Evolutionary conservation across 2,113 vertebrate genomes (phyloP).

Genomic region (Indicator indicator): DNA sequence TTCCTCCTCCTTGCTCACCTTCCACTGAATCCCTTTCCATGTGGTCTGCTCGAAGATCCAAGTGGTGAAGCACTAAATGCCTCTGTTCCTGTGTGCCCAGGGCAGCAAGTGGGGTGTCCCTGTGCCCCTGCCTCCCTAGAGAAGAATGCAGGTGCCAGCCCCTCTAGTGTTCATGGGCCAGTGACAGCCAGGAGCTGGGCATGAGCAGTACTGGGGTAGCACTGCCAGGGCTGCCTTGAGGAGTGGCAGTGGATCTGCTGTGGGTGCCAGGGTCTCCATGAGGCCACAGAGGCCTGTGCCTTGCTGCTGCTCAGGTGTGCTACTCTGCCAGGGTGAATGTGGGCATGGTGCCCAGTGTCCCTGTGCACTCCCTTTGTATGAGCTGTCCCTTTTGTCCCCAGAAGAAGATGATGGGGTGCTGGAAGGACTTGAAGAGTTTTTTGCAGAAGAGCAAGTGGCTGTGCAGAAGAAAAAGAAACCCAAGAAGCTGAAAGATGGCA

Average conservation of each 20-base stretch:
- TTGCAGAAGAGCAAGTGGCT: slow-evolving; percentile 78
- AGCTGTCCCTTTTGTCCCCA: slow-evolving; percentile 43
- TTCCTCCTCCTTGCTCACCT: rapidly evolving
- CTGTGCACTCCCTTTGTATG: rapidly evolving
- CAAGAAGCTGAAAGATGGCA: slow-evolving; percentile 87
- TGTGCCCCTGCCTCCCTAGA: rapidly evolving
- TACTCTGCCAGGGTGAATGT: rapidly evolving
- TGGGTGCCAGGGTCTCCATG: rapidly evolving
- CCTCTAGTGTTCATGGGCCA: rapidly evolving
- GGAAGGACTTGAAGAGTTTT: slow-evolving; percentile 84
- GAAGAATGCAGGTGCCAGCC: rapidly evolving
- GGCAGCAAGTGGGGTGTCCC: rapidly evolving
- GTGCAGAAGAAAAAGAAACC: slow-evolving; percentile 84
- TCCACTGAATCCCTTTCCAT: rapidly evolving
- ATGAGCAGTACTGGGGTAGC: rapidly evolving
- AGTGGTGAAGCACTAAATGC: neutral
- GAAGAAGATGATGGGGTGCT: slow-evolving; percentile 87
- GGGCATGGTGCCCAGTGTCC: rapidly evolving
- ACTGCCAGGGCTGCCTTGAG: rapidly evolving
- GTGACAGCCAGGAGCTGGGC: neutral
- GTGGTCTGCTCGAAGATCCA: rapidly evolving
- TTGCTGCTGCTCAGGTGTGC: neutral
- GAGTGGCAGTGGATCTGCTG: neutral
- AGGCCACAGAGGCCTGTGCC: neutral
- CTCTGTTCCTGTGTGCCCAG: rapidly evolving